These are phyloP conservation scores for Meriones psammophilus DNA, from an alignment of 2,797 vertebrate genomes.

Conservation along the genomic window DNA sequence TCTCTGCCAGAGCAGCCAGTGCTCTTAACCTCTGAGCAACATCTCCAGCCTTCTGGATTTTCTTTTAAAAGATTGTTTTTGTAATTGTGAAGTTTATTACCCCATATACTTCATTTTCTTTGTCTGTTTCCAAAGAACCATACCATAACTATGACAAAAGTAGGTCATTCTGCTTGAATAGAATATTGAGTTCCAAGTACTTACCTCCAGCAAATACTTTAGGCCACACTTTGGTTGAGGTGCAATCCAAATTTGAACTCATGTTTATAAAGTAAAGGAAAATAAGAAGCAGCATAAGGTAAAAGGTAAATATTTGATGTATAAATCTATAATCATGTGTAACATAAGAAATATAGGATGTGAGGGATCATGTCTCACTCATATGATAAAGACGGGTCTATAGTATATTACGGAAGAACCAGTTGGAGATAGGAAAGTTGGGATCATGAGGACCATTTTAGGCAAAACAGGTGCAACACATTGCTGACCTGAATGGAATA, in stretches of 20 bases:
- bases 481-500: background rate
- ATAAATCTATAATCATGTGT: background rate
- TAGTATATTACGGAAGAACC: background rate
- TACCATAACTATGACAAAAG: background rate
- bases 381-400: background rate
- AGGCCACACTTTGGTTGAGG: background rate
- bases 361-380: background rate
- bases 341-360: background rate
- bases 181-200: slow-evolving; percentile 27
- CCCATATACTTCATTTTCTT: background rate
- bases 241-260: slow-evolving; percentile 9
- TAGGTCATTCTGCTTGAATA: background rate
- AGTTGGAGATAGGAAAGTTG: background rate
- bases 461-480: background rate
- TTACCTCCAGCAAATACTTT: slow-evolving; percentile 11
- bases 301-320: background rate
- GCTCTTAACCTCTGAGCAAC: background rate
- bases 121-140: slow-evolving; percentile 3
- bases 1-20: background rate
- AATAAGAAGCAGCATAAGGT: background rate
- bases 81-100: slow-evolving; percentile 12
- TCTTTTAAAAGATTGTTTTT: slow-evolving; percentile 20
- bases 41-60: background rate
- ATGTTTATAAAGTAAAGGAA: background rate
- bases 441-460: background rate